Percentiles rank a stretch among this genome's conserved stretches.
phyloP scores from a whole-genome alignment of 2,113 vertebrate genomes.

The Laterallus jamaicensis region DNA sequence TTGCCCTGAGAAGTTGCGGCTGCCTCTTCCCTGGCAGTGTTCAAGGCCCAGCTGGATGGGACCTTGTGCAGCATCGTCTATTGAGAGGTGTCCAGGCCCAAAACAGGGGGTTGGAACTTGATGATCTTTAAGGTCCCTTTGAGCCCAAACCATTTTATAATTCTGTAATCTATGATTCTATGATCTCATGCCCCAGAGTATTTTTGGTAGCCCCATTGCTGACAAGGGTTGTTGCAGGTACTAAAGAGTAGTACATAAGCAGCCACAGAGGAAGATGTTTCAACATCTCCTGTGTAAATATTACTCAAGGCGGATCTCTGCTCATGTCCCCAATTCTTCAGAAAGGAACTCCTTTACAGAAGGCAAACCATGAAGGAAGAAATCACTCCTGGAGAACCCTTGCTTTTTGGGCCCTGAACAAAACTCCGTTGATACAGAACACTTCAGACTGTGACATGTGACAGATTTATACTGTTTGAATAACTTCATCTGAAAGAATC shows the following conservation, averaged over 20 bases:
- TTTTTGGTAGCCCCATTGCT: background rate
- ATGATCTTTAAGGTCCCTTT: no score
- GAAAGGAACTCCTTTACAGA: background rate
- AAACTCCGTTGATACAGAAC: background rate
- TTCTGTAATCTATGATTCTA: no score
- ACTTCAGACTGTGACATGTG: background rate
- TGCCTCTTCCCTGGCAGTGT: no score
- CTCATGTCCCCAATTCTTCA: background rate
- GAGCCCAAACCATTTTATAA: no score
- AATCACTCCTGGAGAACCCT: background rate
- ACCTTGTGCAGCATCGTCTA: no score
- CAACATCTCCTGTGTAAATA: background rate
- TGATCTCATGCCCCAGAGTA: background rate
- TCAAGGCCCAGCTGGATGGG: no score
- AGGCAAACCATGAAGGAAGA: background rate
- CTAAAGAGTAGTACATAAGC: background rate
- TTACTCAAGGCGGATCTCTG: background rate
- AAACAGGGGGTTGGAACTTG: no score
- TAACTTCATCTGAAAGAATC: background rate
- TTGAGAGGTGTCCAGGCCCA: no score
- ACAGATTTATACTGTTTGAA: background rate
- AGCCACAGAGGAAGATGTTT: background rate
- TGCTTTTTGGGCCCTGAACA: background rate
- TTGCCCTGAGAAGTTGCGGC: no score
- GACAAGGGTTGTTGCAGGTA: background rate